A percentile compares a stretch with the other conserved stretches of the same genome.
phyloP scores from a whole-genome alignment of 2,113 vertebrate species.

The Microcebus jonahi region DNA sequence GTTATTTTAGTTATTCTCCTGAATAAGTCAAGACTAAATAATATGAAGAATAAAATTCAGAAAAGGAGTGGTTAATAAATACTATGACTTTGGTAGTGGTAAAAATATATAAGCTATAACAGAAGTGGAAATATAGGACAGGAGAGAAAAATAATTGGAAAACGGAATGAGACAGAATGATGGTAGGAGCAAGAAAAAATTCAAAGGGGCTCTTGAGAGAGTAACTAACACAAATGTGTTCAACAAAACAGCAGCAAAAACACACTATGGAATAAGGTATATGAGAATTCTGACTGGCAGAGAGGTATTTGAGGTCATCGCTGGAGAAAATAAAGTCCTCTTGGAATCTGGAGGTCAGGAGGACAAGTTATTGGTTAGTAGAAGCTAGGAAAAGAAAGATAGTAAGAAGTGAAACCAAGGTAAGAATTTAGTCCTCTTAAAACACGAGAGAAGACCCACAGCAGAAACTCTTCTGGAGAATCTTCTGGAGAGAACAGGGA shows the following conservation, averaged over 20 bases:
- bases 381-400: background rate
- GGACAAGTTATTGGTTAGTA: background rate
- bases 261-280: background rate
- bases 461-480: background rate
- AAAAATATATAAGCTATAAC: background rate
- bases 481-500: background rate
- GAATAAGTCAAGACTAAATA: background rate
- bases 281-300: background rate
- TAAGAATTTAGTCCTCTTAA: background rate
- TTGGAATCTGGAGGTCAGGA: background rate
- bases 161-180: background rate
- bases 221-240: background rate
- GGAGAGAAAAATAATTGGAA: background rate
- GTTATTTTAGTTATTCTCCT: background rate
- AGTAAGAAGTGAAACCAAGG: background rate
- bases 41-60: background rate
- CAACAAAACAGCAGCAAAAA: background rate
- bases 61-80: background rate
- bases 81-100: background rate
- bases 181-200: background rate
- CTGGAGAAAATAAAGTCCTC: background rate
- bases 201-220: conserved; percentile 23
- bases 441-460: background rate
- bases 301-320: background rate
- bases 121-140: background rate